Conservation (phyloP, 2,797 vertebrate genomes). For the Novumbra hubbsi region DNA sequence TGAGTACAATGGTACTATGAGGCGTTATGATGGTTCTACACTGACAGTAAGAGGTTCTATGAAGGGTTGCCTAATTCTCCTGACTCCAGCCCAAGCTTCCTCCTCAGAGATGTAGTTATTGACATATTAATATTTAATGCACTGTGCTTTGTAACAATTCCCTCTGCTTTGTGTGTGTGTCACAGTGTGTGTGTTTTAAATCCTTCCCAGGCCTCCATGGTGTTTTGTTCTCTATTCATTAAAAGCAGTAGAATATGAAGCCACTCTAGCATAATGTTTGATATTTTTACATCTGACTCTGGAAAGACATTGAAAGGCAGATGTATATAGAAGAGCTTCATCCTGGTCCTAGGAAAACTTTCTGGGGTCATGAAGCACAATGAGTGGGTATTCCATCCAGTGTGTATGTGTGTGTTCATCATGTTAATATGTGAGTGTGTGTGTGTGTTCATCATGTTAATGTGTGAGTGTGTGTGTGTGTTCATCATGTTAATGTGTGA, state of each 20-base stretch:
- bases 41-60: not conserved
- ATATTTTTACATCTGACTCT: not conserved
- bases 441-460: too few species aligned
- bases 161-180: not conserved
- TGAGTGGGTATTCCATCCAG: not conserved
- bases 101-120: slow-evolving; percentile 20
- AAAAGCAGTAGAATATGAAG: not conserved
- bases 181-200: not conserved
- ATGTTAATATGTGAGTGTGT: too few species aligned
- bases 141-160: not conserved
- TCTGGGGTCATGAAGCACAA: not conserved
- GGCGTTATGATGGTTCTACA: too few species aligned
- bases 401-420: too few species aligned
- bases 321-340: not conserved
- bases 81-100: not conserved
- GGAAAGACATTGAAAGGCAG: not conserved
- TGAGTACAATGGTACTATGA: too few species aligned
- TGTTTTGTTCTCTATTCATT: not conserved
- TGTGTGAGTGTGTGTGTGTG: too few species aligned
- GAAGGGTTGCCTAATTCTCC: slow-evolving; percentile 9
- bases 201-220: not conserved
- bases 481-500: too few species aligned
- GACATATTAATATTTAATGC: slow-evolving; percentile 25
- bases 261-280: not conserved
- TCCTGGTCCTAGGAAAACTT: not conserved